Evolutionary conservation across 2,888 invertebrate species (phyloP).

Genomic region (Lithophane socia): DNA sequence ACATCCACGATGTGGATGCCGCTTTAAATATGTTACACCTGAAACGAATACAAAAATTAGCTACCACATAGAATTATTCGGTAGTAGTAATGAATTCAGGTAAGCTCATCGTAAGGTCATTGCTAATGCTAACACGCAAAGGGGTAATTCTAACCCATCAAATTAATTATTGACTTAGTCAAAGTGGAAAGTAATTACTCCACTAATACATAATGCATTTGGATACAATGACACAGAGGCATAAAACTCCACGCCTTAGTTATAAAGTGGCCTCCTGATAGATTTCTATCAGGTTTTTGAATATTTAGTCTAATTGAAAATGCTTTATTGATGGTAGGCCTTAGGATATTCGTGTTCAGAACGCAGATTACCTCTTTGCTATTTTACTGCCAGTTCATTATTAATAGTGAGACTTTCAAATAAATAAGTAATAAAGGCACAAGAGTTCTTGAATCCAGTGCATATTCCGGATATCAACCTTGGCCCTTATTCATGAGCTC

Average conservation of each 20-base stretch:
- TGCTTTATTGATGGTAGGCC: too few relatives aligned
- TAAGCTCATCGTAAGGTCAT: neutral
- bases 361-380: neutral
- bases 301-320: neutral
- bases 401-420: neutral
- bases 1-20: slow-evolving; percentile 98
- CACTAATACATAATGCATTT: neutral
- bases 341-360: neutral
- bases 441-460: neutral
- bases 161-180: slow-evolving; percentile 26
- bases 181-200: slow-evolving; percentile 14
- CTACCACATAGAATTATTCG: neutral
- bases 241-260: slow-evolving; percentile 23
- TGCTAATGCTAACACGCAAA: slow-evolving; percentile 27
- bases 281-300: slow-evolving; percentile 1
- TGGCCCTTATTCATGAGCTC: neutral
- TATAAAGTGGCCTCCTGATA: slow-evolving; percentile 11
- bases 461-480: too few relatives aligned
- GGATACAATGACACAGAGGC: neutral
- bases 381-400: neutral
- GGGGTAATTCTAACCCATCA: slow-evolving; percentile 13
- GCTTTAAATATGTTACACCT: slow-evolving; percentile 96
- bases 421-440: neutral
- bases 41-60: slow-evolving; percentile 46
- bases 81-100: neutral